These are phyloP conservation scores for Endomychus coccineus DNA, from an alignment of 2,888 invertebrate genomes.

Conservation along the genomic window DNA sequence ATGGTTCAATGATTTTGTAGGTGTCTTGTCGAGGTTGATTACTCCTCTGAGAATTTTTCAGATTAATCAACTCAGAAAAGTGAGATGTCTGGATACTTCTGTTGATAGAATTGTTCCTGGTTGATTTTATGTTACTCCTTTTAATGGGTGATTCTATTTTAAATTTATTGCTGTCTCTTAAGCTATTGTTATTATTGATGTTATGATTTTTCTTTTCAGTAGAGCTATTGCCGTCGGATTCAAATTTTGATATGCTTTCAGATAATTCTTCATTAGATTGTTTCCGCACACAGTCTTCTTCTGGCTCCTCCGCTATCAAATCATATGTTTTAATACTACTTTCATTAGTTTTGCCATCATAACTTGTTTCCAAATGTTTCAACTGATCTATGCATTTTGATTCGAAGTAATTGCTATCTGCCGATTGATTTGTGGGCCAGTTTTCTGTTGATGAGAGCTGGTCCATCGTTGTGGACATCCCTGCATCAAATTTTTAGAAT, in stretches of 20 bases:
- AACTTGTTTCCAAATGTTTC: conserved; percentile 30
- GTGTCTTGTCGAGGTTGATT: conserved; percentile 39
- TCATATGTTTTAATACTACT: conserved; percentile 40
- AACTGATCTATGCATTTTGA: conserved; percentile 34
- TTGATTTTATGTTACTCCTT: conserved; percentile 21
- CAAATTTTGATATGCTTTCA: conserved; percentile 42
- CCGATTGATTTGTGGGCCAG: conserved; percentile 64
- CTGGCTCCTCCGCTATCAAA: conserved; percentile 51
- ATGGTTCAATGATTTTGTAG: conserved; percentile 59
- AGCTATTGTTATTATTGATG: conserved; percentile 47
- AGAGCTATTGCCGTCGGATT: conserved; percentile 34
- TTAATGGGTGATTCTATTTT: conserved; percentile 10
- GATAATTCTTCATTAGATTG: conserved; percentile 46
- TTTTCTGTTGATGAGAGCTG: conserved; percentile 67
- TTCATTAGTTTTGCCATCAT: conserved; percentile 43
- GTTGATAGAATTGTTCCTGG: conserved; percentile 50
- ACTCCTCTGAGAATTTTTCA: conserved; percentile 35
- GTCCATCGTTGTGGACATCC: conserved; percentile 60
- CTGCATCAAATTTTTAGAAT: conserved; percentile 25
- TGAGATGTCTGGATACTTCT: conserved; percentile 69
- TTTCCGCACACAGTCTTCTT: conserved; percentile 48
- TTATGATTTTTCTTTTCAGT: conserved; percentile 25
- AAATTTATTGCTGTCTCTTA: conserved; percentile 6
- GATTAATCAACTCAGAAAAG: conserved; percentile 38
- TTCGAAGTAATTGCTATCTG: conserved; percentile 52